phyloP scores from a whole-genome alignment of 2,797 vertebrate genomes.

The Premnoplex brunnescens region DNA sequence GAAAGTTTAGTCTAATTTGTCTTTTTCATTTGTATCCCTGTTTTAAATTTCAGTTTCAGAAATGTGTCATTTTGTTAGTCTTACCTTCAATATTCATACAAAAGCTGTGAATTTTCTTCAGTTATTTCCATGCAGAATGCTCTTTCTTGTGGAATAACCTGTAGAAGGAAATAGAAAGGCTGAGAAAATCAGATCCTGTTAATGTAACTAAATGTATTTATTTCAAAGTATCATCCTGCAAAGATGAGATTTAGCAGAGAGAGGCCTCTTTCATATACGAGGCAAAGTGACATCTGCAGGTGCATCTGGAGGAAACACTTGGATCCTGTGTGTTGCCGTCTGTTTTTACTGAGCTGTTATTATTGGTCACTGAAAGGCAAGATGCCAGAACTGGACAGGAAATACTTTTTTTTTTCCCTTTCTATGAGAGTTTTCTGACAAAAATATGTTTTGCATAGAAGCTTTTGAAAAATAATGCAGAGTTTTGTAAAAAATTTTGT shows the following conservation, averaged over 20 bases:
- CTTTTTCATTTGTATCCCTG: neutral
- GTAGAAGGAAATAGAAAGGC: neutral
- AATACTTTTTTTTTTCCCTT: neutral
- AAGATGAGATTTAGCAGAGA: neutral
- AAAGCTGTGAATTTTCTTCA: neutral
- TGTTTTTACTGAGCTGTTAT: conserved; percentile 52
- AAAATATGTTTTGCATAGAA: conserved; percentile 7
- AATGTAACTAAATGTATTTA: neutral
- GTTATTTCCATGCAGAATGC: rapidly evolving
- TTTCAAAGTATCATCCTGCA: neutral
- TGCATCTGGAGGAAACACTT: conserved; percentile 66
- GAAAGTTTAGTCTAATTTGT: neutral
- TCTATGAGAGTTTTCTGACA: neutral
- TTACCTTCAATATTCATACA: neutral
- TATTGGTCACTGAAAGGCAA: conserved; percentile 49
- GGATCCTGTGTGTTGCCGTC: conserved; percentile 45
- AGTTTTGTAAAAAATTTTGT: neutral
- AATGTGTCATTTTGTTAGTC: neutral
- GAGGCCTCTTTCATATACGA: neutral
- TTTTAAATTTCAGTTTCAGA: neutral
- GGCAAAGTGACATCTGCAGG: conserved; percentile 33
- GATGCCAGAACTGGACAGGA: conserved; percentile 42
- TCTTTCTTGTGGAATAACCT: neutral
- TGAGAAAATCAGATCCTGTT: neutral
- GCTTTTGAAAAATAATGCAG: neutral